phyloP scores from a whole-genome alignment of 2,888 invertebrate species.

The Sarcophaga subvicina region DNA sequence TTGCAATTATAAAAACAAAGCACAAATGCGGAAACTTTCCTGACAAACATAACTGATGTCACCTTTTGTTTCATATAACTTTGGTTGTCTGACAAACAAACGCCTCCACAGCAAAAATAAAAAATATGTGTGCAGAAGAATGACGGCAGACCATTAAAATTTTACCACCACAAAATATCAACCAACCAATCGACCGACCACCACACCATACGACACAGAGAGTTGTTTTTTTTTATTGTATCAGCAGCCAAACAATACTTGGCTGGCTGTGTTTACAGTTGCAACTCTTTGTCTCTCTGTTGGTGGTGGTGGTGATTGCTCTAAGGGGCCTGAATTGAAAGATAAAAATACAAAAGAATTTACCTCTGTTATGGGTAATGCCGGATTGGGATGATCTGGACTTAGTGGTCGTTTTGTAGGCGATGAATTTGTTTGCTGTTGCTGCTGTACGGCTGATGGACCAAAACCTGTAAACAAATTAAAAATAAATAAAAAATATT shows the following conservation, averaged over 20 bases:
- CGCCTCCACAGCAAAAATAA: neutral
- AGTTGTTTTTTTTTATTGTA: neutral
- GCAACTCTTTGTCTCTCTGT: neutral
- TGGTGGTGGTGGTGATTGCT: neutral
- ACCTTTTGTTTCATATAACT: slow-evolving; percentile 13
- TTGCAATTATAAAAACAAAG: neutral
- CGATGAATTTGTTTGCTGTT: slow-evolving; percentile 75
- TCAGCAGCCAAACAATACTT: slow-evolving; percentile 10
- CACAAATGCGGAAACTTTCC: neutral
- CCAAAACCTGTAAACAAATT: slow-evolving; percentile 82
- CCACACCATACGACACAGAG: neutral
- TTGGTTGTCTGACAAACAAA: slow-evolving; percentile 19
- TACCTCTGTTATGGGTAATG: slow-evolving; percentile 86
- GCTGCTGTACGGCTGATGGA: slow-evolving; percentile 77
- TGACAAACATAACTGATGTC: slow-evolving; percentile 14
- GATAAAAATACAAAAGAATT: slow-evolving; percentile 68
- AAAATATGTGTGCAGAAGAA: too few species aligned
- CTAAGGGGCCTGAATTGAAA: neutral
- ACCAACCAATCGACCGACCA: neutral
- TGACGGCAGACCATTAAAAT: neutral
- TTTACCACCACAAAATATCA: slow-evolving; percentile 18
- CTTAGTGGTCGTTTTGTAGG: slow-evolving; percentile 84
- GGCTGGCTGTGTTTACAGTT: neutral
- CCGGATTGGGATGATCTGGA: slow-evolving; percentile 86
- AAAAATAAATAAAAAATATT: neutral